Base-by-base conservation (phyloP, 1,140 invertebrate species). In the Drosophila rufa region DNA sequence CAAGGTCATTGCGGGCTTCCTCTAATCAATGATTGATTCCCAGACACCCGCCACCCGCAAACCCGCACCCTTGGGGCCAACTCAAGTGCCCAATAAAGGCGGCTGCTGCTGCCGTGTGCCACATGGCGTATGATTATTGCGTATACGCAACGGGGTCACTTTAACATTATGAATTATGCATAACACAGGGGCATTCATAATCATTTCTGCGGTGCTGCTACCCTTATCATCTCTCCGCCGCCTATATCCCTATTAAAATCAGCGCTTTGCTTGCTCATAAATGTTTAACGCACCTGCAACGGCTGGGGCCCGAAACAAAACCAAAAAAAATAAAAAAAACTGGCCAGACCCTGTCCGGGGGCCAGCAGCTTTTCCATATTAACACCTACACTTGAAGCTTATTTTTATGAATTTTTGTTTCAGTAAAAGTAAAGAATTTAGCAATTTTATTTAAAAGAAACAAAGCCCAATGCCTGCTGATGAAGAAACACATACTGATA, bases 241-340 rank as follows among this genome's bases (percentile, higher is more conserved):
- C 19, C 40, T 15, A 40, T 55, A 40, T 59, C 27, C 48, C 55
- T 67, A 75, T 76, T 64, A 45, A 74, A 74, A 74, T 75, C 82
- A 65, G 70, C 67, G 70, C 25, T 38, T 70, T 30, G 48, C n/a
- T 25, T 38, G 48, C 78, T 85, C 85, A 89, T 89, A 89, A 90
- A 89, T 90, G 85, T 90, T 89, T 89, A 89, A 89, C 68, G 78
- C 85, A 89, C 85, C 85, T 90, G 85, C 85, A 83, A 17, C 84
- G 46, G 22, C 61, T 22, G 22, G 5, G 30, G 45, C 30, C 55
- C 38, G 9, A 53, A 53, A 36, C 36, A 30, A 50, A 69, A 45
- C 43, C 51, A 65, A 57, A 25, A 25, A 25, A 25, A 25, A 25
- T 25, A 46, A 58, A 58, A 38, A 55, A 53, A 53, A 1, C 14